A percentile compares a stretch with the other conserved stretches of the same genome.
Evolutionary conservation across 2,113 vertebrate species (phyloP).

Genomic region (Mesembrinibis cayennensis): DNA sequence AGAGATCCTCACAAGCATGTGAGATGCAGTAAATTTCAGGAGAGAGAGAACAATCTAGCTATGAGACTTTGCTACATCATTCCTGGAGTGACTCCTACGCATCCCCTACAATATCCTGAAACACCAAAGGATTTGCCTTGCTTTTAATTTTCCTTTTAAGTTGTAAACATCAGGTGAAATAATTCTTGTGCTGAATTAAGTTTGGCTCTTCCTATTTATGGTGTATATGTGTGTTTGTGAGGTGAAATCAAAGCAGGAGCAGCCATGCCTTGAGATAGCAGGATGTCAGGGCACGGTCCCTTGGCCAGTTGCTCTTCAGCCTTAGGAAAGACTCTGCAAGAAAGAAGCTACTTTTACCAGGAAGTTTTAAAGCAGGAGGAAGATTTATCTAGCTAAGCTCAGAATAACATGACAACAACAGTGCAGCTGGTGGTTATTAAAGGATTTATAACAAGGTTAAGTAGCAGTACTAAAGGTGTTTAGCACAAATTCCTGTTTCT

Average conservation of each 20-base stretch:
- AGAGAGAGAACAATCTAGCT: neutral
- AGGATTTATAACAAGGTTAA: neutral
- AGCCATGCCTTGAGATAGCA: neutral
- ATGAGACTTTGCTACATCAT: neutral
- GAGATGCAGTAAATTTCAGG: neutral
- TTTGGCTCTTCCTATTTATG: neutral
- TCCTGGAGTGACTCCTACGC: accelerated
- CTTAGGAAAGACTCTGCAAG: neutral
- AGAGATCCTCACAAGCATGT: neutral
- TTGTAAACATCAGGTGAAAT: neutral
- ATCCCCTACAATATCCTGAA: neutral
- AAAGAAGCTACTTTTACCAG: neutral
- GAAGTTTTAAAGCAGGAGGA: neutral
- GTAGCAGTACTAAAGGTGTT: neutral
- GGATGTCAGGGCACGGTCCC: neutral
- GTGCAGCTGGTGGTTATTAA: neutral
- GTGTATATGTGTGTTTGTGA: neutral
- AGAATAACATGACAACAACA: neutral
- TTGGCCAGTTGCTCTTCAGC: neutral
- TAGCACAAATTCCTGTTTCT: neutral
- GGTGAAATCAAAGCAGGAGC: neutral
- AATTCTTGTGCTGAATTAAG: neutral
- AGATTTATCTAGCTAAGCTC: neutral
- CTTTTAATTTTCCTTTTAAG: neutral
- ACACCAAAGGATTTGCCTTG: neutral